Evolutionary conservation across 2,888 invertebrate species (phyloP), one percentile per base, ranked within the genome.

Genomic region (Iselma pallidipennis): DNA sequence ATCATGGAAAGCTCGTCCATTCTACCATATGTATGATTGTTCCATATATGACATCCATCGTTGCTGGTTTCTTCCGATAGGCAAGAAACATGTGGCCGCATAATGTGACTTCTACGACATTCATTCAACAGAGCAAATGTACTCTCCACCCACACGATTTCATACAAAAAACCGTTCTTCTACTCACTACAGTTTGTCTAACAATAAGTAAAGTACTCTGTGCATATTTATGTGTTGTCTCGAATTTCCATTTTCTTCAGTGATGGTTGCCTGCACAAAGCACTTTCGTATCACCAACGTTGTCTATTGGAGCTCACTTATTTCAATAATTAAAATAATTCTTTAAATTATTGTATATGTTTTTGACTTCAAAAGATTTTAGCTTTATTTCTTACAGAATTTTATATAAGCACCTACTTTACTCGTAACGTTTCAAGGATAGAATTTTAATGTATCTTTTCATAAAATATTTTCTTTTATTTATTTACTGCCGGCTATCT

Each of bases 81-180:
- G 65, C 64, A 66, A n/a, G 64, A 53, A 71, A 69, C 75, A 76
- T 76, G 76, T 71, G 72, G 70, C 67, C 69, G 76, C 75, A 76
- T 76, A 76, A 76, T 76, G 71, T 67, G 67, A 70, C 65, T 57
- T 60, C 52, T 33, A 68, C 67, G 66, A 69, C 67, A 71, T 70
- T 70, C 70, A 70, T 73, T 73, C 70, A 69, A 71, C 63, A 65
- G 16, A 58, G 58, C 61, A 56, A 62, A 59, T 55, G 61, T 59
- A 63, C 63, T 66, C 61, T 65, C 63, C 57, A 53, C 49, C 28
- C 57, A 50, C 33, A 31, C 53, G 37, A 50, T 33, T 49, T 55
- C 26, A 16, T 21, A 14, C n/a, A 29, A 53, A 45, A 57, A 51
- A 25, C 14, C n/a, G 55, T 55, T n/a, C 55, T 55, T 23, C 21